phyloP scores from a whole-genome alignment of 2,797 vertebrate genomes.

The Chrosomus eos region DNA sequence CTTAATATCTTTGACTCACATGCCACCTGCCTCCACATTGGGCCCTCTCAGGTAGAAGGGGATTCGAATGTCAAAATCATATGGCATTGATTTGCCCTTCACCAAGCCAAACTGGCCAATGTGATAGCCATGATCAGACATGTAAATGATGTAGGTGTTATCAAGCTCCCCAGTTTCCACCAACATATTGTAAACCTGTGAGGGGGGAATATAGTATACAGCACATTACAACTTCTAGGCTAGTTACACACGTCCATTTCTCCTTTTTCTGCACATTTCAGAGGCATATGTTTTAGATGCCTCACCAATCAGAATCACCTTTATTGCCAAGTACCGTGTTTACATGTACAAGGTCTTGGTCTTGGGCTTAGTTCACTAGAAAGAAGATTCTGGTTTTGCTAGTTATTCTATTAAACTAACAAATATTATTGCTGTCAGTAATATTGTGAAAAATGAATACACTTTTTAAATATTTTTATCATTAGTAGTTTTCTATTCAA shows the following conservation, averaged over 20 bases:
- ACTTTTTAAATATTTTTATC: background rate
- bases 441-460: background rate
- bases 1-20: slow-evolving; percentile 80
- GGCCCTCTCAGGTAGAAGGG: slow-evolving; percentile 95
- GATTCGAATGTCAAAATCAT: slow-evolving; percentile 96
- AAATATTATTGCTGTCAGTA: background rate
- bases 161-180: slow-evolving; percentile 92
- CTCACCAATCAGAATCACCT: background rate
- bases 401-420: background rate
- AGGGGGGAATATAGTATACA: background rate
- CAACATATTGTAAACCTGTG: slow-evolving; percentile 89
- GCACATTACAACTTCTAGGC: background rate
- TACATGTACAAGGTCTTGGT: background rate
- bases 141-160: slow-evolving; percentile 96
- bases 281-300: background rate
- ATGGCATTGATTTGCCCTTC: slow-evolving; percentile 98
- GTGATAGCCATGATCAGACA: slow-evolving; percentile 96
- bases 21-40: slow-evolving; percentile 91
- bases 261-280: background rate
- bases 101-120: slow-evolving; percentile 97
- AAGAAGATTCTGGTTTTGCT: background rate
- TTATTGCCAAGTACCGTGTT: background rate
- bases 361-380: background rate
- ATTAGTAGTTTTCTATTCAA: background rate
- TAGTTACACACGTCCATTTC: background rate